Conservation (phyloP, 2,888 invertebrate genomes). For the Drosophila histrio region DNA sequence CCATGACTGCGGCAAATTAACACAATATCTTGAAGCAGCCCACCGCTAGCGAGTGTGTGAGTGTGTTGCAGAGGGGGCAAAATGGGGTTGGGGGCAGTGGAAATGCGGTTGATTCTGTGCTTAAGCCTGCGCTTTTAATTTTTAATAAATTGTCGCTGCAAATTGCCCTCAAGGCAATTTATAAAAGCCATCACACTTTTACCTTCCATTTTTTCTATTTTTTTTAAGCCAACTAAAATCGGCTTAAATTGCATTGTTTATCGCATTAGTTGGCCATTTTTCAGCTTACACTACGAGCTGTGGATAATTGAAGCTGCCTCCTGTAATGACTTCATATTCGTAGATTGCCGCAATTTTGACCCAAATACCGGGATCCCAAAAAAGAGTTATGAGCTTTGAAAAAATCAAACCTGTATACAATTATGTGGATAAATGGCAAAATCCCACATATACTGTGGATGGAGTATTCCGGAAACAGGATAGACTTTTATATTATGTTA, state of each 20-base stretch:
- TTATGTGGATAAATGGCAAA: too few relatives aligned
- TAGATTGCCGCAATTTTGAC: not conserved
- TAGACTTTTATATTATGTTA: too few relatives aligned
- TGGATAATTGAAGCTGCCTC: constrained; percentile 13
- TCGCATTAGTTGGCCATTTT: constrained; percentile 58
- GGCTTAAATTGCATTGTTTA: constrained; percentile 64
- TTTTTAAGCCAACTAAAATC: constrained; percentile 14
- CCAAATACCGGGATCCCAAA: too few relatives aligned
- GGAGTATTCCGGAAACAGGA: too few relatives aligned
- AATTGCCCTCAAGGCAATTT: constrained; percentile 50
- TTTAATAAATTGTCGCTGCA: constrained; percentile 60
- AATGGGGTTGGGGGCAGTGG: not conserved
- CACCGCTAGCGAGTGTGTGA: constrained; percentile 3
- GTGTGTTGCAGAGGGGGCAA: not conserved
- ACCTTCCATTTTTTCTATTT: too few relatives aligned
- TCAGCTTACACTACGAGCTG: constrained; percentile 24
- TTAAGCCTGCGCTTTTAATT: constrained; percentile 36
- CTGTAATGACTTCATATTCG: constrained; percentile 27
- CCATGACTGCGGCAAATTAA: constrained; percentile 77
- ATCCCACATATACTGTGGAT: too few relatives aligned
- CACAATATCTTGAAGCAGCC: constrained; percentile 63
- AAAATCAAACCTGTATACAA: too few relatives aligned
- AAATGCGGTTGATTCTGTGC: constrained; percentile 14
- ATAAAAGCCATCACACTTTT: constrained; percentile 15
- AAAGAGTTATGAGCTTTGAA: too few relatives aligned